Conservation (phyloP, 2,113 vertebrate genomes). For the Notarius lentiginosus region DNA sequence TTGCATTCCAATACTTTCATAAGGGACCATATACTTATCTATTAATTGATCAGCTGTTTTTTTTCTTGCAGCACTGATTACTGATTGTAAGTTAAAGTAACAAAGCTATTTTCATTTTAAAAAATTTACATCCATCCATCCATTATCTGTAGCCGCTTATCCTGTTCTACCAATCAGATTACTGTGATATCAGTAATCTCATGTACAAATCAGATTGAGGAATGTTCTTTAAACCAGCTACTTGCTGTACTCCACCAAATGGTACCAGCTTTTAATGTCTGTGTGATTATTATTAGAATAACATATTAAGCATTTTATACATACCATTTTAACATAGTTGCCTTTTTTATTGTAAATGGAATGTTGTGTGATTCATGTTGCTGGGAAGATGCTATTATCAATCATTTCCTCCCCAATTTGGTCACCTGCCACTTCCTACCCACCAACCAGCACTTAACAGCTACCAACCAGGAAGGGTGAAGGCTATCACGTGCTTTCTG, state of each 20-base stretch:
- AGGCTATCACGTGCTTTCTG: background rate
- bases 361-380: background rate
- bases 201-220: background rate
- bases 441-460: background rate
- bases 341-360: background rate
- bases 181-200: background rate
- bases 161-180: no score
- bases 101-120: background rate
- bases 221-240: background rate
- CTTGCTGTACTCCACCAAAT: background rate
- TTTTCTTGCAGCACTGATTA: background rate
- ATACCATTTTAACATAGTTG: background rate
- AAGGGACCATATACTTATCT: background rate
- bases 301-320: background rate
- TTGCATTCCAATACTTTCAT: background rate
- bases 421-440: background rate
- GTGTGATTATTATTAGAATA: background rate
- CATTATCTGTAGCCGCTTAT: no score
- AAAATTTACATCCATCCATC: no score
- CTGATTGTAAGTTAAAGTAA: background rate
- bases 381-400: background rate
- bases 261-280: background rate
- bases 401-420: background rate
- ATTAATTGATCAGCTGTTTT: background rate
- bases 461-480: background rate